Evolutionary conservation across 2,797 vertebrate genomes (phyloP).

Genomic region (Fundulus diaphanus): DNA sequence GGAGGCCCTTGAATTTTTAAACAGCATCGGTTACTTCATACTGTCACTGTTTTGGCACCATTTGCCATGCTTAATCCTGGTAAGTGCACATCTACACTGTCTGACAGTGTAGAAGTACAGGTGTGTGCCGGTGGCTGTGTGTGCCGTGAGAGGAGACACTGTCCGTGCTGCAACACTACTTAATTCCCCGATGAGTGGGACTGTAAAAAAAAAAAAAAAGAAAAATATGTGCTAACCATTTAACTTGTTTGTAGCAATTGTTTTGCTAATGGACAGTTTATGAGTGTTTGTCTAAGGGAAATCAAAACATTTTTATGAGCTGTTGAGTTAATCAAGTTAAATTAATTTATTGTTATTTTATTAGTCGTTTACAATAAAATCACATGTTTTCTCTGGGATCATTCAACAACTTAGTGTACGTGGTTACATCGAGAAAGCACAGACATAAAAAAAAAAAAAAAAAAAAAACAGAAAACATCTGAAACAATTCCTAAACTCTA

Average conservation of each 20-base stretch:
- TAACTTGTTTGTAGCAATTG: slow-evolving; percentile 3
- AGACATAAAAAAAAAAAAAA: no score
- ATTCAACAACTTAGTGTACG: no score
- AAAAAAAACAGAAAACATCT: no score
- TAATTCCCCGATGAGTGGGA: slow-evolving; percentile 24
- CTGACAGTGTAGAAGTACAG: slow-evolving; percentile 31
- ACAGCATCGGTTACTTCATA: slow-evolving; percentile 81
- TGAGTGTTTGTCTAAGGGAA: neutral
- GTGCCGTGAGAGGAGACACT: slow-evolving; percentile 6
- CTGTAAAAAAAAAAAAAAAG: neutral
- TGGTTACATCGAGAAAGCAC: no score
- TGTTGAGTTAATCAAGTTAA: neutral
- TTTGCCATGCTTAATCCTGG: slow-evolving; percentile 78
- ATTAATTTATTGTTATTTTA: neutral
- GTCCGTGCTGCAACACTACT: slow-evolving; percentile 9
- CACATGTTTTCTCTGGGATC: neutral
- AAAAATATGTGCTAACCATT: slow-evolving; percentile 7
- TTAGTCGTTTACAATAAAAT: neutral
- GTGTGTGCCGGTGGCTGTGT: slow-evolving; percentile 33
- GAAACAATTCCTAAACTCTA: no score
- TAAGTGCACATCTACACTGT: slow-evolving; percentile 73
- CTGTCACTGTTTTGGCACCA: slow-evolving; percentile 80
- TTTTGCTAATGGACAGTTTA: neutral
- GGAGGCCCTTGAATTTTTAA: slow-evolving; percentile 83
- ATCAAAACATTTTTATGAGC: neutral